Evolutionary conservation across 2,888 invertebrate genomes (phyloP).

Genomic region (Dascillus cervinus): DNA sequence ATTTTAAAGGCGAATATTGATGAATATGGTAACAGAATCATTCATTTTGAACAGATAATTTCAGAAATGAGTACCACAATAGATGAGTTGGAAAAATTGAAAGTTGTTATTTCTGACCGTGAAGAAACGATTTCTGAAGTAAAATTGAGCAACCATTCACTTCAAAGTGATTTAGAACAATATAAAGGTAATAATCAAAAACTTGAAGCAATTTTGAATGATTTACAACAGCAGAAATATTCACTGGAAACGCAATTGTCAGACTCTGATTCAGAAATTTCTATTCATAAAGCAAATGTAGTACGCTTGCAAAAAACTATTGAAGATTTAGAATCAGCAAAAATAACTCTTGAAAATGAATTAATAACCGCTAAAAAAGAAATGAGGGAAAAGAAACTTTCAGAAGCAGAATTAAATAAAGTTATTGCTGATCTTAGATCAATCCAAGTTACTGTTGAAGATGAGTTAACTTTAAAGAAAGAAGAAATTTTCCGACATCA

Average conservation of each 20-base stretch:
- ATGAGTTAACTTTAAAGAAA: conserved; percentile 6
- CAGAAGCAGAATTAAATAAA: neutral
- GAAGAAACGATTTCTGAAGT: neutral
- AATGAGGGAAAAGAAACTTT: conserved; percentile 8
- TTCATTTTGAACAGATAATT: conserved; percentile 8
- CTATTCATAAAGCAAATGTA: neutral
- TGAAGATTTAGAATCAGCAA: conserved; percentile 6
- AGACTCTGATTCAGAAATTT: neutral
- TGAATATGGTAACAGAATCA: conserved; percentile 11
- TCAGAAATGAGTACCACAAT: conserved; percentile 11
- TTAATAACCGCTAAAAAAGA: conserved; percentile 8
- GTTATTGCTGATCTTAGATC: conserved; percentile 2
- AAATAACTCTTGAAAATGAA: conserved; percentile 12
- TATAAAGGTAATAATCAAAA: too few species aligned
- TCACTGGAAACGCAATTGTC: conserved; percentile 3
- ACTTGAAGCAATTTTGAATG: too few species aligned
- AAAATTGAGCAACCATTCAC: too few species aligned
- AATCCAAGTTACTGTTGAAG: neutral
- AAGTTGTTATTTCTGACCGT: conserved; percentile 1
- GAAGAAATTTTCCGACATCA: conserved; percentile 6
- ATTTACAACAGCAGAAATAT: too few species aligned
- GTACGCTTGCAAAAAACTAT: conserved; percentile 6
- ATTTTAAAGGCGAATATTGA: conserved; percentile 10
- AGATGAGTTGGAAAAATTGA: conserved; percentile 11
- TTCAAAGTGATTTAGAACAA: too few species aligned